These are phyloP conservation scores for Latrodectus geometricus DNA, from an alignment of 1,140 invertebrate genomes.

Conservation along the genomic window DNA sequence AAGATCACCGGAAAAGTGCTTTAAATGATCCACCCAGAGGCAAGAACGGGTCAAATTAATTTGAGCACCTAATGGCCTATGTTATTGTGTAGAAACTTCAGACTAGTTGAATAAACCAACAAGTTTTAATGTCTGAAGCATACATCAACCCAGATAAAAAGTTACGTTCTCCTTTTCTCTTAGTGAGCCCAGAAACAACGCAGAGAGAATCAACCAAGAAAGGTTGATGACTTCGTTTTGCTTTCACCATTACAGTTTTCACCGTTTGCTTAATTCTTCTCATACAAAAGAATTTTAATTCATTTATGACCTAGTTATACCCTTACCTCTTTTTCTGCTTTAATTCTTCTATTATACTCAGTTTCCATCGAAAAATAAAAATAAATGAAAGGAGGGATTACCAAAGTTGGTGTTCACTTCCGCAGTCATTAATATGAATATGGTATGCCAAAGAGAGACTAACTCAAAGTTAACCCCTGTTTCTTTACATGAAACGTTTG, in stretches of 20 bases:
- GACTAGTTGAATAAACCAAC: neutral
- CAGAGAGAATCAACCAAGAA: too few species aligned
- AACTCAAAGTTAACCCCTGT: too few species aligned
- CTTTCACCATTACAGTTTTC: neutral
- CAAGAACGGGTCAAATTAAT: neutral
- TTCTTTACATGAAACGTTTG: too few species aligned
- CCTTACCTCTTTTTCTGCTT: too few species aligned
- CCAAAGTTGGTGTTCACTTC: too few species aligned
- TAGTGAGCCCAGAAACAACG: neutral
- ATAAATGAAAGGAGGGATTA: too few species aligned
- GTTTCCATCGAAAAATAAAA: too few species aligned
- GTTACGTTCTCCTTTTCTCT: too few species aligned
- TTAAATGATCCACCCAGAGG: neutral
- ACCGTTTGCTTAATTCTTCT: slow-evolving; percentile 12
- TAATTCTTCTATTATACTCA: too few species aligned
- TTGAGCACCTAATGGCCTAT: neutral
- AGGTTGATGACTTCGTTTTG: slow-evolving; percentile 37
- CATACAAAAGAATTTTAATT: slow-evolving; percentile 1
- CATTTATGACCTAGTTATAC: slow-evolving; percentile 42
- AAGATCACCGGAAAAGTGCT: neutral
- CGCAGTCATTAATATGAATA: too few species aligned
- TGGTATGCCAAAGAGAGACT: too few species aligned
- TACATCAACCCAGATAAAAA: neutral
- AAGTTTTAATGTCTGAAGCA: neutral
- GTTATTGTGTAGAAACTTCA: neutral